Base-by-base conservation (phyloP, 2,797 vertebrate genomes). In the Enteromius thamalakanensis region DNA sequence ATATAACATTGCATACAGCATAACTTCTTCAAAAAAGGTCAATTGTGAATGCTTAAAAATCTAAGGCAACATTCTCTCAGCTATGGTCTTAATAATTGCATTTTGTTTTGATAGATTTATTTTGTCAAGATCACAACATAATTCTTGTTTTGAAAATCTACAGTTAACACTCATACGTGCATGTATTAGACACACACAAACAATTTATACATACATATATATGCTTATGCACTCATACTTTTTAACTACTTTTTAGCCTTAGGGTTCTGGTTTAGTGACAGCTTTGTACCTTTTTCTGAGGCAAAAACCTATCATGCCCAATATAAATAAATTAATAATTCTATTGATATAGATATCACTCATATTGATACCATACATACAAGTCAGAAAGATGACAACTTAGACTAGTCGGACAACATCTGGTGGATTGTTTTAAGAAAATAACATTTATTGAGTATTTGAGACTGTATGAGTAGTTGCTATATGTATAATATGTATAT, bases 21-120 rank as follows among this genome's bases (percentile, higher is more conserved):
- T 89, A 77, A 74, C 79, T 89, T 86, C 67, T 90, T 91, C 89
- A 90, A 8, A 53, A 19, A 51, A 29, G 5, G 21, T n/a, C 26
- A 29, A 32, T 7, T 6, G 12, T 29, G 11, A 29, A 62, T 15
- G 2, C 2, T 32, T 29, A 64, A 29, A 29, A 64, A 64, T 32
- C 5, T 15, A 32, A 32, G 26, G 26, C 60, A 64, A 64, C 14
- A 32, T 32, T 64, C 60, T 32, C 26, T 64, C 14, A 64, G 7
- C 14, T 32, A 7, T 29, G 7, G 60, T 64, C 60, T 64, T 32
- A 32, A 29, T 29, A 62, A 64, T 64, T 64, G 26, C 17, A 64
- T 7, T 64, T 32, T 17, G 26, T 29, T 64, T 64, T 64, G 26
- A 15, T 32, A 64, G 12, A 32, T 60, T 26, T 60, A 17, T 17